Evolutionary conservation across 2,113 vertebrate genomes (phyloP).

Genomic region (Tachysurus fulvidraco): DNA sequence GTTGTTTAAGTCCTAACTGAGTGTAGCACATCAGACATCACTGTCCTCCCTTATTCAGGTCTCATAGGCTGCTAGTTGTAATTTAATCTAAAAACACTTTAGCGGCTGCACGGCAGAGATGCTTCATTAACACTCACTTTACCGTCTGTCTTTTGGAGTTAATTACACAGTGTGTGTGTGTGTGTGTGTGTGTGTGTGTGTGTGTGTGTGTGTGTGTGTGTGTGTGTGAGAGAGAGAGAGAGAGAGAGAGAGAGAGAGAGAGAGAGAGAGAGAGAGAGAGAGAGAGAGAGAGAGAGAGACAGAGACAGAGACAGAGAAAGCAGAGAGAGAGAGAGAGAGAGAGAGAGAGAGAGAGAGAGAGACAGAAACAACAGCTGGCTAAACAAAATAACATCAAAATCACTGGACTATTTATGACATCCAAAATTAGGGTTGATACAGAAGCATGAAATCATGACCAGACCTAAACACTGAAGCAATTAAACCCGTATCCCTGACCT

Average conservation of each 20-base stretch:
- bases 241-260: no score
- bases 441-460: not conserved
- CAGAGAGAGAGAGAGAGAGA: not conserved
- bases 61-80: not conserved
- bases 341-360: not conserved
- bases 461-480: not conserved
- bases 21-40: not conserved
- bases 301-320: no score
- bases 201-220: no score
- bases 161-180: not conserved
- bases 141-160: not conserved
- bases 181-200: no score
- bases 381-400: not conserved
- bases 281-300: not conserved
- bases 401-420: not conserved
- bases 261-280: not conserved
- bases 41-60: no score
- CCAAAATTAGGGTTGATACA: not conserved
- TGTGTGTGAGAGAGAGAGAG: no score
- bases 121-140: not conserved
- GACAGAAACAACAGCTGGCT: not conserved
- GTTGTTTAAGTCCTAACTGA: not conserved
- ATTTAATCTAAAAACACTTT: slow-evolving; percentile 7
- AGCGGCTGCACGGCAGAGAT: not conserved
- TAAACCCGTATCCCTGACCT: no score